phyloP scores from a whole-genome alignment of 2,888 invertebrate species.

The Conus canariensis region DNA sequence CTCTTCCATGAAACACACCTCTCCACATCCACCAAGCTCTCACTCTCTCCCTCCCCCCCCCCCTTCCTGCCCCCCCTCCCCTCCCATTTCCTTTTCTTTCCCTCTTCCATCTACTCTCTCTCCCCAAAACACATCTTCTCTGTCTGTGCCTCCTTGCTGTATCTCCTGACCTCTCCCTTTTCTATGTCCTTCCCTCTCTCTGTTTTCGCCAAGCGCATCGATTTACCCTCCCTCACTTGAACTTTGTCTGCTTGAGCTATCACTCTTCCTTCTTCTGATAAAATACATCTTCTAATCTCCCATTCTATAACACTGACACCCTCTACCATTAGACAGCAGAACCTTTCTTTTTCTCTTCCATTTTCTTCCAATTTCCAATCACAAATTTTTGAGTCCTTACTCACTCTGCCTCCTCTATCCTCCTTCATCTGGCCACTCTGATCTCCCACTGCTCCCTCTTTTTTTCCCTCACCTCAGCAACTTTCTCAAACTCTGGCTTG shows the following conservation, averaged over 20 bases:
- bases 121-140: background rate
- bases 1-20: background rate
- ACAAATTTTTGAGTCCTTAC: no score
- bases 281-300: no score
- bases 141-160: no score
- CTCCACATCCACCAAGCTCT: background rate
- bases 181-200: no score
- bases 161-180: no score
- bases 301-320: no score
- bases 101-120: background rate
- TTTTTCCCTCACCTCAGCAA: slow-evolving; percentile 82
- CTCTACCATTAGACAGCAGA: background rate
- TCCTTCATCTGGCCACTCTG: background rate
- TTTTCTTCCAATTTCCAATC: background rate
- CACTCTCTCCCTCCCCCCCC: background rate
- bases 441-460: background rate
- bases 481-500: slow-evolving; percentile 85
- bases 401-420: background rate
- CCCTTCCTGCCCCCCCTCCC: background rate
- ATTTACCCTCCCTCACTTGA: no score
- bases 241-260: no score
- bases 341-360: background rate
- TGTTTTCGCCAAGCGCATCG: no score
- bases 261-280: no score
- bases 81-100: background rate